Evolutionary conservation across 2,888 invertebrate genomes (phyloP), one percentile per base, ranked within the genome.

Genomic region (Volucella bombylans): DNA sequence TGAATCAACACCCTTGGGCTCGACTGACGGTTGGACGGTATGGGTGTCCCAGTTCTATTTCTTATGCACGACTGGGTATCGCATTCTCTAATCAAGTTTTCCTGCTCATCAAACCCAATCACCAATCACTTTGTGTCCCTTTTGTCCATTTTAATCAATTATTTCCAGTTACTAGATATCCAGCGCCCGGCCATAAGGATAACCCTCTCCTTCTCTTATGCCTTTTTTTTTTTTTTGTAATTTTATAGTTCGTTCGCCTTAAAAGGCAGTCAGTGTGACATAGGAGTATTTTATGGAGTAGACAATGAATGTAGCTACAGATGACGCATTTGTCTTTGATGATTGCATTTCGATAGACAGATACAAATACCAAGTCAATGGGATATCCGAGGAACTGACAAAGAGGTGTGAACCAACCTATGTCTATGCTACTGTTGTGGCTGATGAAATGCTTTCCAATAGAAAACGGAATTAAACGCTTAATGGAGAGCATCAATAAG

Each of bases 71-170:
- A 82, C 39, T 72, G 78, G 45, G 79, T 79, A 79, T 83, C 65
- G 57, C 49, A 67, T 77, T 82, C 77, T 73, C 73, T 79, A 79
- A 83, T 83, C 82, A 83, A 83, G 82, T 79, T 83, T 83, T 83
- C 73, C 82, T 83, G 73, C 79, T 83, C 82, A 79, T 83, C 82
- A 83, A 83, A 83, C 74, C 54, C 82, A 83, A 83, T 83, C 82
- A 79, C 73, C 71, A 67, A 79, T 83, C 79, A 83, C 73, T 79
- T 83, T 74, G 79, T 83, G 82, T 79, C 69, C 82, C 73, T 83
- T 74, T 78, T 68, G 38, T 77, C 62, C 77, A 49, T 69, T 77
- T 73, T 54, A 74, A 83, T 79, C 78, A 83, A 83, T 82, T 83
- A 83, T 69, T 83, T 83, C 73, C 82, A 83, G 79, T 69, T 79